Conservation (phyloP, 2,113 vertebrate genomes). For the Circaetus cinerascens region DNA sequence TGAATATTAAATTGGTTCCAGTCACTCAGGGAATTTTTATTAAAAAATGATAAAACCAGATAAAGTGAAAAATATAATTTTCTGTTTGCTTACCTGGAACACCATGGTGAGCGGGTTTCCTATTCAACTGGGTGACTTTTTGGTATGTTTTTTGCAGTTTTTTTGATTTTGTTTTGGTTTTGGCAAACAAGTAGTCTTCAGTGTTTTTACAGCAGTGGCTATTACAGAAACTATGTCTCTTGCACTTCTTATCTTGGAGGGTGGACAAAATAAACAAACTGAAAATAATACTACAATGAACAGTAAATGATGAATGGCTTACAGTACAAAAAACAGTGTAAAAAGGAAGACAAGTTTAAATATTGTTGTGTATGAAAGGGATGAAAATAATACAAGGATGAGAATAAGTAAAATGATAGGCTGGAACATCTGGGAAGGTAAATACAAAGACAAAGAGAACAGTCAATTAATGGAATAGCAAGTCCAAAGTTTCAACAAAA, state of each 20-base stretch:
- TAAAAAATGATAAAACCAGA: neutral
- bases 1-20: neutral
- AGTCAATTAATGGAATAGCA: constrained; percentile 71
- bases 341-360: constrained; percentile 99
- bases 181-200: constrained; percentile 81
- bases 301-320: constrained; percentile 77
- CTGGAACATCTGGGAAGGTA: constrained; percentile 96
- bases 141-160: constrained; percentile 18
- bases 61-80: neutral
- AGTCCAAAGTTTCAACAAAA: constrained; percentile 28
- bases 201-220: constrained; percentile 83
- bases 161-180: constrained; percentile 46
- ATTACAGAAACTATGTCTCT: constrained; percentile 83
- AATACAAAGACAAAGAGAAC: constrained; percentile 76
- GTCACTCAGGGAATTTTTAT: neutral
- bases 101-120: constrained; percentile 14
- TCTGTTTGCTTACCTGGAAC: constrained; percentile 73
- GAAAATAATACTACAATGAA: constrained; percentile 82
- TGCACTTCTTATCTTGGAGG: constrained; percentile 88
- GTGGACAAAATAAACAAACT: constrained; percentile 85
- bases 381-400: constrained; percentile 99
- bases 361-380: constrained; percentile 98
- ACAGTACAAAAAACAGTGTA: constrained; percentile 97
- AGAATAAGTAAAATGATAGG: constrained; percentile 99
- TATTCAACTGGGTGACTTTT: constrained; percentile 20